phyloP scores from a whole-genome alignment of 2,888 invertebrate genomes.

The Petrophora chlorosata region DNA sequence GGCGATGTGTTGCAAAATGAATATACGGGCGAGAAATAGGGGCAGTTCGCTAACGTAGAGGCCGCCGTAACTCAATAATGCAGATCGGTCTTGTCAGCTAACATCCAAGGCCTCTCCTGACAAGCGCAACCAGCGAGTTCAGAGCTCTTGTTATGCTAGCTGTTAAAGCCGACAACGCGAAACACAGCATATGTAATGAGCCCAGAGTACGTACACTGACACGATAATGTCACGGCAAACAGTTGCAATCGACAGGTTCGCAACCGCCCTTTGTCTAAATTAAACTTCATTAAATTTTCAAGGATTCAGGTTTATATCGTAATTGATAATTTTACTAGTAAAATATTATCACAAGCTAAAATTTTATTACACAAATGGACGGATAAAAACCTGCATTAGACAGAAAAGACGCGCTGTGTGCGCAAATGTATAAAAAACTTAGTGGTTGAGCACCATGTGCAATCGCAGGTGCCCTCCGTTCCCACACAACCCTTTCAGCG shows the following conservation, averaged over 20 bases:
- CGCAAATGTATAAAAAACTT: conserved; percentile 77
- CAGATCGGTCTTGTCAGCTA: conserved; percentile 48
- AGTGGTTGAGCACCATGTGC: conserved; percentile 78
- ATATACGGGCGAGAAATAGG: conserved; percentile 81
- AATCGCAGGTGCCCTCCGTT: conserved; percentile 83
- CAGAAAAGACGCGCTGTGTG: conserved; percentile 61
- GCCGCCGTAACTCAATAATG: conserved; percentile 72
- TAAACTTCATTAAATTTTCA: conserved; percentile 53
- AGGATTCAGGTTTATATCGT: conserved; percentile 24
- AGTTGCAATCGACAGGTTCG: conserved; percentile 73
- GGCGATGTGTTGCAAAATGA: conserved; percentile 81
- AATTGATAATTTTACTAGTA: conserved; percentile 16
- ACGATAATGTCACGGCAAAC: conserved; percentile 78
- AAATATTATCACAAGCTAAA: conserved; percentile 5
- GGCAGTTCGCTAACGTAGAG: conserved; percentile 77
- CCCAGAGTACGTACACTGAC: conserved; percentile 57
- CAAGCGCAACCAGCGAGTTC: conserved; percentile 10
- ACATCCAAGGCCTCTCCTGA: conserved; percentile 16
- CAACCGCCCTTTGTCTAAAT: conserved; percentile 59
- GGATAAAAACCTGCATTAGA: conserved; percentile 78
- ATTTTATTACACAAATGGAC: conserved; percentile 44
- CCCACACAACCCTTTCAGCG: conserved; percentile 84
- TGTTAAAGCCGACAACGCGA: conserved; percentile 53
- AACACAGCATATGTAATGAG: conserved; percentile 68
- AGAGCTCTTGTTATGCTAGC: conserved; percentile 52